phyloP scores from a whole-genome alignment of 2,888 invertebrate species.

The Troglohyphantes excavatus region DNA sequence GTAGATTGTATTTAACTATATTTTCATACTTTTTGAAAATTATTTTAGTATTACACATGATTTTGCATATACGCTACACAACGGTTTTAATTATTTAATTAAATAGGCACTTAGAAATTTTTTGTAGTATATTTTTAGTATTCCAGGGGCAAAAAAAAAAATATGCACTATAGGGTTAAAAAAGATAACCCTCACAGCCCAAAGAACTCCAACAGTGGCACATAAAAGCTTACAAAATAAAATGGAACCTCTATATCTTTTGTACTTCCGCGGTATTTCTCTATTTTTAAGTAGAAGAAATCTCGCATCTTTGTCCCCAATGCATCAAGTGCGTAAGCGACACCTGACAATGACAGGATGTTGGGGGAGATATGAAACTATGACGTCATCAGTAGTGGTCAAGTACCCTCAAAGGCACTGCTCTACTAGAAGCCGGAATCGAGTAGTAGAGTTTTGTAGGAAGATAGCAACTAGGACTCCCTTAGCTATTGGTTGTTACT shows the following conservation, averaged over 20 bases:
- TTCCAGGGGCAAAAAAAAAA: no score
- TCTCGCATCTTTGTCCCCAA: background rate
- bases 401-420: conserved; percentile 30
- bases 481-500: background rate
- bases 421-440: conserved; percentile 25
- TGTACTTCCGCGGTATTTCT: conserved; percentile 24
- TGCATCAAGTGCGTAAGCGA: conserved; percentile 36
- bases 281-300: conserved; percentile 43
- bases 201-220: no score
- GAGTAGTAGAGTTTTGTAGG: conserved; percentile 24
- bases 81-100: no score
- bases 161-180: no score
- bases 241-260: conserved; percentile 36
- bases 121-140: no score
- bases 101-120: no score
- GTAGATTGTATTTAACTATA: no score
- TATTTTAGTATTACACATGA: no score
- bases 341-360: conserved; percentile 69
- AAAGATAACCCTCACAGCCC: no score
- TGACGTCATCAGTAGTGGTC: conserved; percentile 67
- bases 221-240: background rate
- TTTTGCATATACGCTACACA: no score
- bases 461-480: conserved; percentile 1
- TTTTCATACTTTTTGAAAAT: no score
- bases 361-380: conserved; percentile 62